Percentiles rank a stretch among this genome's conserved stretches.
These are phyloP conservation scores for Ormyrus thymus DNA, from an alignment of 2,888 invertebrate genomes.

Conservation along the genomic window DNA sequence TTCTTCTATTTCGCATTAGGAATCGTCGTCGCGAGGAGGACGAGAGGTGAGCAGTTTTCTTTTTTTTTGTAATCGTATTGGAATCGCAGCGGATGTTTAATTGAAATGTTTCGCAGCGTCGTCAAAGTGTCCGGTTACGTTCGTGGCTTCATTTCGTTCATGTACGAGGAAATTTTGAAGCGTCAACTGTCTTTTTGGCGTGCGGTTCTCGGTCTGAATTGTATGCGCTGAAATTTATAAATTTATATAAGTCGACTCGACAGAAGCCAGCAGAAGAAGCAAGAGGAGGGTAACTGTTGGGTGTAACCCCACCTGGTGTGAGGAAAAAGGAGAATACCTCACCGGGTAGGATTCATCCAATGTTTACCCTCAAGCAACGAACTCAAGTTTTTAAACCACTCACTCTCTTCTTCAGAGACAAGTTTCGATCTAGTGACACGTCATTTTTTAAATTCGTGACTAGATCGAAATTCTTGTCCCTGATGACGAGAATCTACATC, in stretches of 20 bases:
- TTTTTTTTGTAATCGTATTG: neutral
- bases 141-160: neutral
- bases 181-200: constrained; percentile 5
- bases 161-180: neutral
- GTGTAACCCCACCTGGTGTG: constrained; percentile 67
- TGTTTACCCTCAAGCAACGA: constrained; percentile 55
- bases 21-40: too few species aligned
- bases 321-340: constrained; percentile 63
- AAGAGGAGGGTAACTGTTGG: constrained; percentile 63
- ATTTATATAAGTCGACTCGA: neutral
- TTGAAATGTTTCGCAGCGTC: neutral
- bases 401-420: constrained; percentile 42
- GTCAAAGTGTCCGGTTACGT: constrained; percentile 14
- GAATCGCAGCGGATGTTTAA: neutral
- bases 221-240: neutral
- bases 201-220: neutral
- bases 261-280: neutral
- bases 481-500: constrained; percentile 52
- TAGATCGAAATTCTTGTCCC: constrained; percentile 76
- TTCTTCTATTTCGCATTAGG: neutral
- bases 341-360: constrained; percentile 74
- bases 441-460: constrained; percentile 68
- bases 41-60: neutral
- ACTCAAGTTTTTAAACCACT: neutral
- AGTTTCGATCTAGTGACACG: constrained; percentile 72